Evolutionary conservation across 2,113 vertebrate species (phyloP).

Genomic region (Lucifuga dentata): DNA sequence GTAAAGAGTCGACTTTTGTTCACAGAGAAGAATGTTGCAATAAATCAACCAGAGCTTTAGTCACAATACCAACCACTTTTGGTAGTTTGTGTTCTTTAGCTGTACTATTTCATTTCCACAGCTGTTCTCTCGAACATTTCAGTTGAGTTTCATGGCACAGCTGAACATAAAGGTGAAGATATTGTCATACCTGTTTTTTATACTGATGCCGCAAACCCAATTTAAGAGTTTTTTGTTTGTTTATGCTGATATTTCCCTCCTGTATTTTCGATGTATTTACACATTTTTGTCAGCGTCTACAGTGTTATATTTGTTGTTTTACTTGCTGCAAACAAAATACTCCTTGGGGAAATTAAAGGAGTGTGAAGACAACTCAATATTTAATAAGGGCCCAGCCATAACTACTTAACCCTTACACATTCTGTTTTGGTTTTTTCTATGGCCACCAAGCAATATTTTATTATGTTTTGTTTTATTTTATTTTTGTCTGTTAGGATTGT

Average conservation of each 20-base stretch:
- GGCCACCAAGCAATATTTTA: too few relatives aligned
- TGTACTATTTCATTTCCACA: constrained; percentile 6
- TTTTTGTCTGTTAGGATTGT: too few relatives aligned
- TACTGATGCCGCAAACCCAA: neutral
- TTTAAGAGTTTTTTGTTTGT: neutral
- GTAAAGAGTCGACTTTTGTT: constrained; percentile 36
- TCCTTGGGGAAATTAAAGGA: neutral
- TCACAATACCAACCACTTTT: neutral
- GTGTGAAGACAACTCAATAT: neutral
- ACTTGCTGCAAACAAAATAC: too few relatives aligned
- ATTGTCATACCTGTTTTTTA: neutral
- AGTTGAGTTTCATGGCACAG: neutral
- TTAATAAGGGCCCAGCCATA: neutral
- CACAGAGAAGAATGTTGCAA: constrained; percentile 2
- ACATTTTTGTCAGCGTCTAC: neutral
- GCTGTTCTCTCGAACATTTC: neutral
- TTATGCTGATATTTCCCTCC: neutral
- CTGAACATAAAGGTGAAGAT: constrained; percentile 1
- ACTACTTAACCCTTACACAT: neutral
- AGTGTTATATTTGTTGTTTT: neutral
- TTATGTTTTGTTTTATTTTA: too few relatives aligned
- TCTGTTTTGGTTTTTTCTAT: too few relatives aligned
- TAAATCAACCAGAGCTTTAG: constrained; percentile 1
- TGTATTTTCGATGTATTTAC: neutral
- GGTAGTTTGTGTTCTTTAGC: constrained; percentile 4